phyloP scores from a whole-genome alignment of 2,888 invertebrate species.

The Athripsodes cinereus region DNA sequence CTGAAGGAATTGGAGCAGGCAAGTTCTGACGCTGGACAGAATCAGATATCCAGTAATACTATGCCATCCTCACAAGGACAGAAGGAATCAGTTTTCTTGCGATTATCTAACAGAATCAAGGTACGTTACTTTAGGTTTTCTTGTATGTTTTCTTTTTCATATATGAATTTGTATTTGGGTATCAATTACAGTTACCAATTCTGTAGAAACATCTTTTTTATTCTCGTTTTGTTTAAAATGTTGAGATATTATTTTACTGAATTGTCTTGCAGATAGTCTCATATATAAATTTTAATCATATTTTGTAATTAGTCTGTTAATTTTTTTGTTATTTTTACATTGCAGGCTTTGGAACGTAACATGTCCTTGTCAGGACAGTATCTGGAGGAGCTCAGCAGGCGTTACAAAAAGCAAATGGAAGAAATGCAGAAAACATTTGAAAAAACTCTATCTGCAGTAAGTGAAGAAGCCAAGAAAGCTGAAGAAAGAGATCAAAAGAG shows the following conservation, averaged over 20 bases:
- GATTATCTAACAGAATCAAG: constrained; percentile 93
- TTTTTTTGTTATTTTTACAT: too few relatives aligned
- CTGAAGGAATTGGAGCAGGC: constrained; percentile 52
- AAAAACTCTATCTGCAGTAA: constrained; percentile 66
- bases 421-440: constrained; percentile 85
- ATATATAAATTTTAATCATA: too few relatives aligned
- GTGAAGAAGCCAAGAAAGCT: constrained; percentile 63
- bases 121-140: too few relatives aligned
- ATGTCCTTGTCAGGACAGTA: constrained; percentile 96
- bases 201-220: too few relatives aligned
- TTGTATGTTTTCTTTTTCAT: too few relatives aligned
- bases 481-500: constrained; percentile 73
- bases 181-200: too few relatives aligned
- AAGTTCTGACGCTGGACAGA: constrained; percentile 41
- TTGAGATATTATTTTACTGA: too few relatives aligned
- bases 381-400: constrained; percentile 88
- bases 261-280: too few relatives aligned
- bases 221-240: too few relatives aligned
- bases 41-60: constrained; percentile 34
- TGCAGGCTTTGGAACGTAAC: constrained; percentile 86
- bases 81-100: constrained; percentile 93
- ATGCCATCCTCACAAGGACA: constrained; percentile 38
- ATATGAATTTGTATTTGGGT: too few relatives aligned
- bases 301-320: too few relatives aligned
- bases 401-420: constrained; percentile 95